phyloP scores from a whole-genome alignment of 2,888 invertebrate genomes.

The Tipula lateralis region DNA sequence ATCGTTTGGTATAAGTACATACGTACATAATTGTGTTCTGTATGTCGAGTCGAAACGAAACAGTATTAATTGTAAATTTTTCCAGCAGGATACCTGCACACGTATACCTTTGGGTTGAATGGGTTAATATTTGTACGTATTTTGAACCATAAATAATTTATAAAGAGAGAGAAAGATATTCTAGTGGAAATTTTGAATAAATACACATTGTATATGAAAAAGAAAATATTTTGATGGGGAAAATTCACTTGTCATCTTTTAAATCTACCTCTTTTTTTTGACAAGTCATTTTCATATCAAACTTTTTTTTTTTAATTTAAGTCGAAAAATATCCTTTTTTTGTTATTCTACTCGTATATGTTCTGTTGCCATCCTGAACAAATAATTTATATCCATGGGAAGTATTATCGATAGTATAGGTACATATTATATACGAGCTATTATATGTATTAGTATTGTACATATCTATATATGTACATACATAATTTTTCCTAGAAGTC shows the following conservation, averaged over 20 bases:
- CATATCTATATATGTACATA: too few relatives aligned
- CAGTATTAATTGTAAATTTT: not conserved
- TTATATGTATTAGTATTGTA: too few relatives aligned
- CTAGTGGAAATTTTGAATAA: not conserved
- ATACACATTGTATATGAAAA: not conserved
- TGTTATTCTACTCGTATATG: not conserved
- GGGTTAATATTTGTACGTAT: not conserved
- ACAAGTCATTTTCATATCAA: not conserved
- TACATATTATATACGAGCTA: not conserved
- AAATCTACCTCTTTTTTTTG: not conserved
- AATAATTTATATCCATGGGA: not conserved
- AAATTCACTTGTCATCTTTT: constrained; percentile 5
- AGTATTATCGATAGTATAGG: not conserved
- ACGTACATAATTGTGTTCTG: not conserved
- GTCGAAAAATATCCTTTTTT: not conserved
- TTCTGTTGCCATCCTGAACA: not conserved
- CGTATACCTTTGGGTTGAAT: not conserved
- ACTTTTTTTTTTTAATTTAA: not conserved
- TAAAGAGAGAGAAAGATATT: not conserved
- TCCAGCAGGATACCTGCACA: not conserved
- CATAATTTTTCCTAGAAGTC: not conserved
- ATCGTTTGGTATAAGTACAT: not conserved
- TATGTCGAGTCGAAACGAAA: not conserved
- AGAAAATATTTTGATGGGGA: not conserved
- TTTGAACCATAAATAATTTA: not conserved